These are phyloP conservation scores for Parelbella ahira DNA, from an alignment of 2,888 invertebrate genomes.

Conservation along the genomic window DNA sequence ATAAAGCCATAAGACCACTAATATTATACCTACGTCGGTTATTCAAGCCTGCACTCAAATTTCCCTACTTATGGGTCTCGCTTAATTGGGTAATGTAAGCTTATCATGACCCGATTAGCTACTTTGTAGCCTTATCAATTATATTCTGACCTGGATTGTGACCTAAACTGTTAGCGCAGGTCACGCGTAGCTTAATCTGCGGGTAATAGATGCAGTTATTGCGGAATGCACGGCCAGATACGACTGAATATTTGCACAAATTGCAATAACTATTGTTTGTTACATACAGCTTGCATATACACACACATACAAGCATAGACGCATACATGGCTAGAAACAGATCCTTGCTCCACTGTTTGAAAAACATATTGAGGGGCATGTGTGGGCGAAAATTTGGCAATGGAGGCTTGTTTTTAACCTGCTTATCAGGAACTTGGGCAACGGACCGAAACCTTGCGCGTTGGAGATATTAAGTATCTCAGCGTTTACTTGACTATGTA, in stretches of 20 bases:
- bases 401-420: too few species aligned
- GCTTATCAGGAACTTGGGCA: too few species aligned
- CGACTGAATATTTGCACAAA: conserved; percentile 4
- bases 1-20: too few species aligned
- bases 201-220: conserved; percentile 12
- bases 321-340: too few species aligned
- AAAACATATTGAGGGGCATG: too few species aligned
- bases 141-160: conserved; percentile 13
- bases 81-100: conserved; percentile 14
- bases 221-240: conserved; percentile 3
- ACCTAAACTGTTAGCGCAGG: conserved; percentile 14
- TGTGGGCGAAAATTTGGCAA: too few species aligned
- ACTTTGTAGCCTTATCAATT: conserved; percentile 20
- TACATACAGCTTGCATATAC: neutral
- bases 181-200: conserved; percentile 17
- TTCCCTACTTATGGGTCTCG: conserved; percentile 6
- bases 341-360: too few species aligned
- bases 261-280: conserved; percentile 2
- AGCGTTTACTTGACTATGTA: too few species aligned
- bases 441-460: too few species aligned
- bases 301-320: too few species aligned
- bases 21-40: conserved; percentile 9
- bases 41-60: conserved; percentile 17
- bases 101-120: conserved; percentile 13
- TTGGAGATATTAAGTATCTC: too few species aligned